Evolutionary conservation across 2,888 invertebrate genomes (phyloP).

Genomic region (Anthoptus insignis): DNA sequence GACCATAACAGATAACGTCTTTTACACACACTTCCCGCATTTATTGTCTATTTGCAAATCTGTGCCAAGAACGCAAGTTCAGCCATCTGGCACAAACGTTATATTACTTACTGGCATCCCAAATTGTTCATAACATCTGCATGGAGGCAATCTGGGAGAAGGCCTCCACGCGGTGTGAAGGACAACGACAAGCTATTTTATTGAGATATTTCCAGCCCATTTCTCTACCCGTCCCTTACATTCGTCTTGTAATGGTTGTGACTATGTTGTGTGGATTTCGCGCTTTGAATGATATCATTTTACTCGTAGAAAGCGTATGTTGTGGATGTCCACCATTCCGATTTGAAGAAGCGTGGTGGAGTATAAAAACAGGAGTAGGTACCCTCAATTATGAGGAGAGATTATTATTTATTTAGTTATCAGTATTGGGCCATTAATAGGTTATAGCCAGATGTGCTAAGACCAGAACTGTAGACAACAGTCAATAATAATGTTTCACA

Average conservation of each 20-base stretch:
- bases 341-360: no score
- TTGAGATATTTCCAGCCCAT: conserved; percentile 9
- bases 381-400: no score
- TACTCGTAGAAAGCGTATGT: no score
- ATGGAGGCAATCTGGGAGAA: conserved; percentile 4
- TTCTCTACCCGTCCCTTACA: conserved; percentile 10
- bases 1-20: no score
- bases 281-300: not conserved
- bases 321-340: no score
- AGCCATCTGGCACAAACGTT: not conserved
- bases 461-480: no score
- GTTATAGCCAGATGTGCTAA: no score
- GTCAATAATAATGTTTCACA: no score
- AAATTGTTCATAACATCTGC: conserved; percentile 14
- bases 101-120: conserved; percentile 5
- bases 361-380: no score
- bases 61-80: not conserved
- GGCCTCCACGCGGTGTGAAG: not conserved
- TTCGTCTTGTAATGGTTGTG: conserved; percentile 6
- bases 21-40: not conserved
- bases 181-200: not conserved
- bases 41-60: not conserved
- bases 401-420: no score
- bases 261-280: not conserved
- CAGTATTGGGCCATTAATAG: no score